Conservation (phyloP, 2,797 vertebrate species). For the Phoxinus dragarum region DNA sequence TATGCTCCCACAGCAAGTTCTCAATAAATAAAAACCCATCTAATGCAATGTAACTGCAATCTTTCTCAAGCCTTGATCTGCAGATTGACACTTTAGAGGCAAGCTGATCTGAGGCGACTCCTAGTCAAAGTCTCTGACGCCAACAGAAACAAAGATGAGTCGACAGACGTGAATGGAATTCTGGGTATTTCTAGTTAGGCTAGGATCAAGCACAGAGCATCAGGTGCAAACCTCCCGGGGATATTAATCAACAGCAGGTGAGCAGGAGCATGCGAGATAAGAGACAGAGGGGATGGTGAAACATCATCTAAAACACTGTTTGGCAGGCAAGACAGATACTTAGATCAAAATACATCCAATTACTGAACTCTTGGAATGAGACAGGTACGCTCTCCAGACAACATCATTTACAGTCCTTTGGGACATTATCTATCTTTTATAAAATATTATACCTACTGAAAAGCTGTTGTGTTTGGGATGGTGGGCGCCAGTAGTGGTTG, state of each 20-base stretch:
- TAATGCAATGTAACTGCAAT: conserved; percentile 55
- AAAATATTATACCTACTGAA: neutral
- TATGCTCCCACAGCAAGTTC: conserved; percentile 1
- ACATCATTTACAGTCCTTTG: neutral
- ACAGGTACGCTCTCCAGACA: neutral
- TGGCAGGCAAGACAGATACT: conserved; percentile 17
- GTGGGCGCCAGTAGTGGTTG: neutral
- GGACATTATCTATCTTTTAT: conserved; percentile 3
- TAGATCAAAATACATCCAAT: conserved; percentile 31
- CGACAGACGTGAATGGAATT: conserved; percentile 34
- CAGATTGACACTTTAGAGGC: conserved; percentile 43
- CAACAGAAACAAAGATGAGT: conserved; percentile 38
- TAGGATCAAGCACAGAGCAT: conserved; percentile 42
- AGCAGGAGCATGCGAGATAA: conserved; percentile 20
- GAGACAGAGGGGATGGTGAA: conserved; percentile 1
- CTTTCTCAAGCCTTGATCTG: conserved; percentile 43
- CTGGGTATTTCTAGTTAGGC: conserved; percentile 33
- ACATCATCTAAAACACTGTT: conserved; percentile 33
- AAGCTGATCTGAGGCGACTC: conserved; percentile 28
- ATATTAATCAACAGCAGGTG: conserved; percentile 47
- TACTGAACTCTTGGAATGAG: conserved; percentile 28
- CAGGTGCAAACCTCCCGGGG: conserved; percentile 40
- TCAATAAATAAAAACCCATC: conserved; percentile 31
- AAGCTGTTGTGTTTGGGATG: neutral
- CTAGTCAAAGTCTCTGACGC: conserved; percentile 17